Evolutionary conservation across 2,888 invertebrate species (phyloP).

Genomic region (Nemotelus pantherinus): DNA sequence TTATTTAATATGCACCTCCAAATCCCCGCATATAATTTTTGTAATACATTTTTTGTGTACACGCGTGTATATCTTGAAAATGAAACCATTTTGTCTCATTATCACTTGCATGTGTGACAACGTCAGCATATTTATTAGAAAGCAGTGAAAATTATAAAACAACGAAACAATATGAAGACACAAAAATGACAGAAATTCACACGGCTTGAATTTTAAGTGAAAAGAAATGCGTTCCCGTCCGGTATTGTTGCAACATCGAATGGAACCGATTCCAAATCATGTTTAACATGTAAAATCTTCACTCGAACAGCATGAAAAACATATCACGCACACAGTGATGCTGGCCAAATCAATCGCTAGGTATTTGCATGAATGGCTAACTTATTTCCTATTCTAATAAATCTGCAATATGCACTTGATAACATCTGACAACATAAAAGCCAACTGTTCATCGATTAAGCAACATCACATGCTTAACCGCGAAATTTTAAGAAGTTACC

Average conservation of each 20-base stretch:
- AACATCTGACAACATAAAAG: not conserved
- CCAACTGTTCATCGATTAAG: not conserved
- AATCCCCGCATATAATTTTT: no score
- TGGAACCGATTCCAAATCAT: not conserved
- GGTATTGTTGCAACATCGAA: not conserved
- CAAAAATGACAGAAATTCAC: slow-evolving; percentile 18
- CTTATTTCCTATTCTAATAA: not conserved
- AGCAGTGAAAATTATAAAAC: slow-evolving; percentile 35
- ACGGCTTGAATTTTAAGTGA: slow-evolving; percentile 38
- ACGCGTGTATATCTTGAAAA: no score
- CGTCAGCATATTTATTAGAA: slow-evolving; percentile 14
- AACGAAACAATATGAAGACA: slow-evolving; percentile 27
- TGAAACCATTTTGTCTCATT: no score
- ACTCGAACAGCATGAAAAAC: no score
- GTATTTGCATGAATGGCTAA: not conserved
- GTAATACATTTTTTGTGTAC: no score
- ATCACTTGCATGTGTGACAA: not conserved
- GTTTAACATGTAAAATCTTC: not conserved
- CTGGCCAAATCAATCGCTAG: not conserved
- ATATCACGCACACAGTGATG: no score
- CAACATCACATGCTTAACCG: no score
- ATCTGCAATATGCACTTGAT: not conserved
- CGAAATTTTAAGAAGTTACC: slow-evolving; percentile 34
- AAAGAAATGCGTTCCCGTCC: slow-evolving; percentile 17
- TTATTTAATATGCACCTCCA: no score